Evolutionary conservation across 2,797 vertebrate species (phyloP).

Genomic region (Anabacerthia variegaticeps): DNA sequence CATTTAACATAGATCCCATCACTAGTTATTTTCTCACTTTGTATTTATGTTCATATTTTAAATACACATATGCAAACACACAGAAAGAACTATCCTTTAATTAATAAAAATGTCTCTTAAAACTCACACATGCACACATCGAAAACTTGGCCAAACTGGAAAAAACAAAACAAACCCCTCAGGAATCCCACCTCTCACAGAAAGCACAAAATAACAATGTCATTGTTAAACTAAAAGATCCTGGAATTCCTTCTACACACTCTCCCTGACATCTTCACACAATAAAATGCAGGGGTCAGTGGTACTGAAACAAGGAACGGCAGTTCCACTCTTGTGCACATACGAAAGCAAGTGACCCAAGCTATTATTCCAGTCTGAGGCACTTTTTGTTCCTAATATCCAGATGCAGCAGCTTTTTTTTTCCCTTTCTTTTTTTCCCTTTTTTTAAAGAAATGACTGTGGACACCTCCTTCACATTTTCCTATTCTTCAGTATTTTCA

Average conservation of each 20-base stretch:
- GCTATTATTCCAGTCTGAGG: constrained; percentile 86
- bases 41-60: not conserved
- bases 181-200: constrained; percentile 35
- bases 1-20: not conserved
- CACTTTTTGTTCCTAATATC: constrained; percentile 88
- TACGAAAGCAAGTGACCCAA: constrained; percentile 86
- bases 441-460: constrained; percentile 82
- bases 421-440: not conserved
- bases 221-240: constrained; percentile 69
- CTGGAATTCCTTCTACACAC: constrained; percentile 83
- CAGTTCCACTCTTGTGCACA: constrained; percentile 84
- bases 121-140: constrained; percentile 68
- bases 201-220: constrained; percentile 73
- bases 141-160: constrained; percentile 32
- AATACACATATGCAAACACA: not conserved
- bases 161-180: not conserved
- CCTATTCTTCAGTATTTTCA: constrained; percentile 88
- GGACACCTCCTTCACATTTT: constrained; percentile 91
- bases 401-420: constrained; percentile 89
- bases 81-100: constrained; percentile 60
- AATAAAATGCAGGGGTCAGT: constrained; percentile 91
- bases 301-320: constrained; percentile 87
- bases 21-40: not conserved
- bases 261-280: constrained; percentile 87
- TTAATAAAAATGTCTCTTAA: constrained; percentile 72